Base-by-base conservation (phyloP, 2,888 invertebrate genomes). In the Ectemnius continuus region DNA sequence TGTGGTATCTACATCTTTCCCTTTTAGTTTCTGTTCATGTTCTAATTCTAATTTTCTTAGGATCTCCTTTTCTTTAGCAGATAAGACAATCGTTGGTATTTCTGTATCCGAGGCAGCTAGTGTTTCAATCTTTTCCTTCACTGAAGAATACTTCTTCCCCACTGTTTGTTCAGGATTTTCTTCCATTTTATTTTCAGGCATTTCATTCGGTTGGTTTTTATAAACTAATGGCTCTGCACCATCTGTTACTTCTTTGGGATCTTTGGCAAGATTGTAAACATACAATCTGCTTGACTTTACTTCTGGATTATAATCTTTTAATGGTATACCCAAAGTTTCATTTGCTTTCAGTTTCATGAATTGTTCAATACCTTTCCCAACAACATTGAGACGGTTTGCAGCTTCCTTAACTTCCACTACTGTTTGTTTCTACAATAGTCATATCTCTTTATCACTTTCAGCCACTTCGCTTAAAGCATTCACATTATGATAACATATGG, bases 341-440 rank as follows among this genome's bases (percentile, higher is more conserved):
- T 68, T 85, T 46, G 85, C 66, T 70, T 83, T 83, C 75, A 91
- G 87, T 76, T 89, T 89, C 20, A 93, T 85, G 83, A 95, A 95
- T 79, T 94, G 93, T 78, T 92, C 92, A 59, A 97, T 88, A 36
- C 97, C 96, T 83, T 94, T 93, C 57, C 94, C 92, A 20, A 97
- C 95, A 60, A 96, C 94, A 81, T 93, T 92, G 4, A 94, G 92
- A 83, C 95, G 92, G 83, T 95, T 94, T 2, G 93, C 84, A 4
- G 92, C 90, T 84, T 95, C 95, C 76, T 91, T 91, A 0, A 94
- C 79, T 23, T 93, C 92, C 61, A 91, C 87, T 64, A 88, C 86
- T 14, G 93, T 52, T 75, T 90, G 88, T 75, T 89, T 89, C 80
- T 92, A 65, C 68, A 91, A 36, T 28, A 67, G 60, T 57, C 23